phyloP scores from a whole-genome alignment of 92 coral and sea anemone genomes.

The Porites cylindrica region DNA sequence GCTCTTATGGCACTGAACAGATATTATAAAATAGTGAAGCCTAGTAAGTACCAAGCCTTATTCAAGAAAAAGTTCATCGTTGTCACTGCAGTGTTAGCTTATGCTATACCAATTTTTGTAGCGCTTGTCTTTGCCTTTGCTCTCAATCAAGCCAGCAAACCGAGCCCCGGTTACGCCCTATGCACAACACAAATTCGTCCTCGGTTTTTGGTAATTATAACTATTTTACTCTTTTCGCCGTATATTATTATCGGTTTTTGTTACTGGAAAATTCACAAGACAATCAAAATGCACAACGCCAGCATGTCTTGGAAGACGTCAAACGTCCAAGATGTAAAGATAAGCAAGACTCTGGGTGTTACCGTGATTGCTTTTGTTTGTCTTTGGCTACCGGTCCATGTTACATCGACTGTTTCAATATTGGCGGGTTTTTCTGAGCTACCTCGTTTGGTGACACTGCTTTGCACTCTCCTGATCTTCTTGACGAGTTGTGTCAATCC shows the following conservation, averaged over 20 bases:
- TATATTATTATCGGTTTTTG: constrained; percentile 6
- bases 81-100: not conserved
- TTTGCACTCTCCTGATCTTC: not conserved
- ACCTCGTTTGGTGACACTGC: not conserved
- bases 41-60: constrained; percentile 9
- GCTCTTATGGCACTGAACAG: constrained; percentile 25
- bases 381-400: not conserved
- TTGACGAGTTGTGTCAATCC: constrained; percentile 24
- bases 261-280: constrained; percentile 24
- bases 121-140: not conserved
- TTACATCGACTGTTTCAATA: not conserved
- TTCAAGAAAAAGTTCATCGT: constrained; percentile 14
- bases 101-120: not conserved
- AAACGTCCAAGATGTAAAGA: constrained; percentile 13
- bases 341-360: constrained; percentile 9
- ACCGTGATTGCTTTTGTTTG: constrained; percentile 9
- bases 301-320: constrained; percentile 35
- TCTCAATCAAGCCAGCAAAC: not conserved
- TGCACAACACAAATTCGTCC: not conserved
- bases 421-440: not conserved
- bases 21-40: constrained; percentile 34
- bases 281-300: constrained; percentile 21
- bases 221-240: not conserved
- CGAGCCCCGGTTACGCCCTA: not conserved
- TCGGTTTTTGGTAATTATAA: not conserved